A percentile compares a stretch with the other conserved stretches of the same genome.
Conservation (phyloP, 2,797 vertebrate species). For the Agapornis canus region DNA sequence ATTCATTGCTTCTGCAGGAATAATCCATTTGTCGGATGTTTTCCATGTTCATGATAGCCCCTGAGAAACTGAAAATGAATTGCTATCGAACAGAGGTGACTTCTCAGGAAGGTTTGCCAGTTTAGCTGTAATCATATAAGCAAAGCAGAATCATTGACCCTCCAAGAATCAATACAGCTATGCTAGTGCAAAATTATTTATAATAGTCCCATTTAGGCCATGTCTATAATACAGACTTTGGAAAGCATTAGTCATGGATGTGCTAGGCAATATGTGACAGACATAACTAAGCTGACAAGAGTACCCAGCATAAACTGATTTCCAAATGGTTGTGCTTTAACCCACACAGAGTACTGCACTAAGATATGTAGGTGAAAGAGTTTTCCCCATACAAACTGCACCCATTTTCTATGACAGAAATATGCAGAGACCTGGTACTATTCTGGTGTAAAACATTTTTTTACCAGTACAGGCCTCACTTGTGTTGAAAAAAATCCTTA, state of each 20-base stretch:
- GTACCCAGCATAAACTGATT: not conserved
- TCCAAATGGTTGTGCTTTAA: not conserved
- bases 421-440: not conserved
- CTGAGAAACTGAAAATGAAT: conserved; percentile 27
- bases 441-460: not conserved
- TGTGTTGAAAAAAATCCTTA: not conserved
- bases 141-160: not conserved
- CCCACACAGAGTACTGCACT: accelerated
- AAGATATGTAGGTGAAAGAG: accelerated
- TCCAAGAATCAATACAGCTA: not conserved
- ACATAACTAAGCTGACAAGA: not conserved
- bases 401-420: not conserved
- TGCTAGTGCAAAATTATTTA: not conserved
- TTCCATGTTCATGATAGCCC: not conserved
- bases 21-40: not conserved
- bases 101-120: not conserved
- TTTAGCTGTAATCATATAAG: not conserved
- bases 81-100: not conserved
- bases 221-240: not conserved
- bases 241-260: not conserved
- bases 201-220: not conserved
- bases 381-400: not conserved
- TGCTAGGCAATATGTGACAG: not conserved
- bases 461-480: not conserved
- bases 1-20: not conserved